Base-by-base conservation (phyloP, 2,113 vertebrate species). In the Thermophis baileyi region DNA sequence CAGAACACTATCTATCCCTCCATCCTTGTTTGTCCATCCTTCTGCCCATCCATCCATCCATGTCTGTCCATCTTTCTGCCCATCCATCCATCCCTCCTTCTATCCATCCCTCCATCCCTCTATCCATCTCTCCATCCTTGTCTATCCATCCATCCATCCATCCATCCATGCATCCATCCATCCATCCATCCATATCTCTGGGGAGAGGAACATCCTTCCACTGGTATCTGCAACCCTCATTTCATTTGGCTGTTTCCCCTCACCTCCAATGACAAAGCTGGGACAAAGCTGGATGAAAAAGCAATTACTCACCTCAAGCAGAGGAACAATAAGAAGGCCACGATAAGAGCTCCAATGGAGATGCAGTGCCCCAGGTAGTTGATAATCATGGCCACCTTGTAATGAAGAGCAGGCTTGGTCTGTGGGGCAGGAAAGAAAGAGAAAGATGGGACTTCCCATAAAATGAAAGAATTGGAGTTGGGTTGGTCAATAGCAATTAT, bases 351-450 rank as follows among this genome's bases (percentile, higher is more conserved):
- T 44, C 98, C 99, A 91, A 99, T 96, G 6, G 99, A 99, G 95
- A 99, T 97, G 92, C 99, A 99, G 97, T 99, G 99, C 20, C 99
- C 99, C 95, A 99, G 97, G 98, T 99, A 99, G 98, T 99, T 99
- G 97, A 99, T 98, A 95, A 99, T 98, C 60, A 99, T 98, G 18
- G 99, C 99, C 22, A 99, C 97, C 95, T 98, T 99, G 97, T 99
- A 99, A 97, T 99, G 99, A 95, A 99, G 96, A 0, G 98, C 98
- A 16, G 99, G 99, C 95, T 99, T 99, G 94, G 98, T 98, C 98
- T 99, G 98, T 87, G 97, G 97, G 97, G 91, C 96, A 92, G 97
- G 94, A 93, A 93, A 98, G 93, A 11, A 44, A 46, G 74, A 54
- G 49, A 22, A 7, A 30, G 25, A 8, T 81, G 74, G 16, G 18